Conservation (phyloP, 2,797 vertebrate species). For the Morus bassanus region DNA sequence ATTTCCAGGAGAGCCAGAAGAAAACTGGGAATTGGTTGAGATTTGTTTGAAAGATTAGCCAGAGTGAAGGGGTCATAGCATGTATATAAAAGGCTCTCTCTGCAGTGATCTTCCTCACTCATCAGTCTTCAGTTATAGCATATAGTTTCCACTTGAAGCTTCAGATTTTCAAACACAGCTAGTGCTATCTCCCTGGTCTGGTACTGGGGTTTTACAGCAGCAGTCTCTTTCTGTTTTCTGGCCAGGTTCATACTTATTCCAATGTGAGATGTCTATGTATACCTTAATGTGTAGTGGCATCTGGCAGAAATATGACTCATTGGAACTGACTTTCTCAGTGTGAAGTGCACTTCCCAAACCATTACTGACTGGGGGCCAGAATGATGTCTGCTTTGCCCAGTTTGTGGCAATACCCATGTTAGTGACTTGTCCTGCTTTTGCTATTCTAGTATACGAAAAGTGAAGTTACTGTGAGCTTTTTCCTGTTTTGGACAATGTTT, state of each 20-base stretch:
- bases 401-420: background rate
- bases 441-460: background rate
- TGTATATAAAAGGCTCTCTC: background rate
- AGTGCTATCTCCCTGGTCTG: background rate
- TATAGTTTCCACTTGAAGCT: background rate
- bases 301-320: conserved; percentile 25
- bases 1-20: background rate
- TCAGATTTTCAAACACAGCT: background rate
- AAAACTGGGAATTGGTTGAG: background rate
- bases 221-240: background rate
- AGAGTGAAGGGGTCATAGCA: background rate
- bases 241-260: background rate
- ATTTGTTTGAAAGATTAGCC: background rate
- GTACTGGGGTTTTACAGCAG: background rate
- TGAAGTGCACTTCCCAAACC: background rate
- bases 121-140: background rate
- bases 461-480: background rate
- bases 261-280: background rate
- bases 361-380: background rate
- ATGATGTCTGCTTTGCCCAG: background rate
- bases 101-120: background rate
- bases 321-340: conserved; percentile 23
- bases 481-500: background rate
- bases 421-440: background rate
- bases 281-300: conserved; percentile 34